These are phyloP conservation scores for Limnephilus auricula DNA, from an alignment of 2,888 invertebrate species.

Conservation along the genomic window DNA sequence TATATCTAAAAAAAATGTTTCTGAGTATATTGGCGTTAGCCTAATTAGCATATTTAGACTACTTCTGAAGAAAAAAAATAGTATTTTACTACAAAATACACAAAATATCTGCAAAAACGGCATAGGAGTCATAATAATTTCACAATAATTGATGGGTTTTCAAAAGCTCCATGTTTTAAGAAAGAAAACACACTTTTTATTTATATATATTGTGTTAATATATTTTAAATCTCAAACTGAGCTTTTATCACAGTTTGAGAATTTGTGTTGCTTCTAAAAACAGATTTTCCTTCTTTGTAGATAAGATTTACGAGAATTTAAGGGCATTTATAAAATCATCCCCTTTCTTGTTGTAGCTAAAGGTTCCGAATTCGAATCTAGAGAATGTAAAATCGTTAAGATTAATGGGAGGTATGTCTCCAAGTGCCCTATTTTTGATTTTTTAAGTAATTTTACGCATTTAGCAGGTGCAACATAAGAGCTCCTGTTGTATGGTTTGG, in stretches of 20 bases:
- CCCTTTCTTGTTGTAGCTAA: not conserved
- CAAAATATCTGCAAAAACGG: no score
- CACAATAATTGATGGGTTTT: no score
- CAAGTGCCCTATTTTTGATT: not conserved
- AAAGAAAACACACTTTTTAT: no score
- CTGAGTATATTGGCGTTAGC: not conserved
- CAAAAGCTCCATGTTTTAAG: no score
- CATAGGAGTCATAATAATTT: no score
- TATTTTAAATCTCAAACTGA: not conserved
- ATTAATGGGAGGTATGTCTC: not conserved
- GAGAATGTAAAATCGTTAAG: not conserved
- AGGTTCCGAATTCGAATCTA: not conserved
- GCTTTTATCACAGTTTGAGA: not conserved
- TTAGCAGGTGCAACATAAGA: no score
- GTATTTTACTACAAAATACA: no score
- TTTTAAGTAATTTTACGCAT: not conserved
- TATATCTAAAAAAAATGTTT: not conserved
- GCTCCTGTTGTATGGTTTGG: no score
- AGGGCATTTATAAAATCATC: not conserved
- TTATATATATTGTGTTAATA: not conserved
- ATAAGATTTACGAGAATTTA: not conserved
- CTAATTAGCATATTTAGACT: not conserved
- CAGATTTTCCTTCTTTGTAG: not conserved
- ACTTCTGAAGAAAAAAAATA: no score
- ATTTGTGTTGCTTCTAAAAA: not conserved